Evolutionary conservation across 1,140 invertebrate genomes (phyloP), one percentile per base, ranked within the genome.

Genomic region (Vanessa tameamea): DNA sequence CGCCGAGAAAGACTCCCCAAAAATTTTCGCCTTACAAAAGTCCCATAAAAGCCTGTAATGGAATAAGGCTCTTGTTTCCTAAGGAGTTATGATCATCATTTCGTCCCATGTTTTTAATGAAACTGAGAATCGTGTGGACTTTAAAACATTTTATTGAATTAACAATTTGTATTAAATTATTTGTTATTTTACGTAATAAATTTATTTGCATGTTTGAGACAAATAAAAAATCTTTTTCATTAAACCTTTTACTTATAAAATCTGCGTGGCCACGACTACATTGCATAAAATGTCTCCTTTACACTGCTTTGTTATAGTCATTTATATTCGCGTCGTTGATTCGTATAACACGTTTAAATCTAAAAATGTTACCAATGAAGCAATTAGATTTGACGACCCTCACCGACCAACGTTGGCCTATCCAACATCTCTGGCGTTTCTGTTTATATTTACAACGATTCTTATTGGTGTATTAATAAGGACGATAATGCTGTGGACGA

Each of bases 11-110:
- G 71, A 85, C 85, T 0, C 82, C 86, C 2, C 85, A 87, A 61
- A 91, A 90, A 47, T 86, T 77, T 75, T 85, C 87, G 0, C 87
- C 89, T 4, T 88, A 87, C 53, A 89, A 89, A 75, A 84, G 73
- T 47, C 79, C 84, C 23, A 78, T 9, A 11, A 83, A 83, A 55
- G 26, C 69, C n/a, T 12, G 11, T 23, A 66, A 55, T 16, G 82
- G 87, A 12, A 82, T 91, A 3, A 78, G 85, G 51, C 76, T 90
- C 14, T 61, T 91, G 9, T 91, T 91, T 76, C 84, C 85, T 13
- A 76, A 59, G 43, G 64, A 78, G 48, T 70, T 74, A 53, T 74
- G 48, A 71, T 61, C 14, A n/a, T 37, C 37, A 57, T 23, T 16
- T 1, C 9, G 37, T 43, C 8, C 16, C 15, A 55, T 55, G 23